phyloP scores from a whole-genome alignment of 2,113 vertebrate species.

The Epinephelus cyanopodus region DNA sequence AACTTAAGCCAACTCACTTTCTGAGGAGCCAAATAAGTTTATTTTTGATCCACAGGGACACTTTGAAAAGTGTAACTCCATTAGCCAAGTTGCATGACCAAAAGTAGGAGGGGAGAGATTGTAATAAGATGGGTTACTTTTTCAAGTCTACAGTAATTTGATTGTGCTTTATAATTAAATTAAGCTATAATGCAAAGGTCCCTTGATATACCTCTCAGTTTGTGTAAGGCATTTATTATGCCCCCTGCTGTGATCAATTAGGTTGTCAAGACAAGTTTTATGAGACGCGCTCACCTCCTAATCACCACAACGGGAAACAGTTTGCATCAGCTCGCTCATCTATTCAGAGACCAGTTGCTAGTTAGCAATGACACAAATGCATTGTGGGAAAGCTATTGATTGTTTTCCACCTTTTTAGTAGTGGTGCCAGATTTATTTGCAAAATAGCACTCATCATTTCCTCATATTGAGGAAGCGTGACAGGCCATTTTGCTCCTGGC shows the following conservation, averaged over 20 bases:
- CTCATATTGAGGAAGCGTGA: constrained; percentile 73
- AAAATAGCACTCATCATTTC: constrained; percentile 78
- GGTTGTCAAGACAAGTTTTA: constrained; percentile 80
- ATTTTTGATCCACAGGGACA: constrained; percentile 24
- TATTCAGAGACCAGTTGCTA: constrained; percentile 55
- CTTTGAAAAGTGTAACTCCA: constrained; percentile 34
- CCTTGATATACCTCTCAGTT: constrained; percentile 67
- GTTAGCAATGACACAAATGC: constrained; percentile 68
- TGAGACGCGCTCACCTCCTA: constrained; percentile 72
- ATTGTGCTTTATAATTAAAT: constrained; percentile 78
- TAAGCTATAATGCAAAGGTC: constrained; percentile 69
- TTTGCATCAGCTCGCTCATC: constrained; percentile 65
- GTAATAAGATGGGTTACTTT: constrained; percentile 60
- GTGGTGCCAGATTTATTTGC: constrained; percentile 75
- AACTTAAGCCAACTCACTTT: constrained; percentile 4
- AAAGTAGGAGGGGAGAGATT: constrained; percentile 32
- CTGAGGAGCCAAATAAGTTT: constrained; percentile 13
- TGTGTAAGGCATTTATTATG: constrained; percentile 74
- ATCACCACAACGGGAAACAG: constrained; percentile 70
- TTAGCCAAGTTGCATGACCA: constrained; percentile 37
- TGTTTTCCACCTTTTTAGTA: constrained; percentile 63
- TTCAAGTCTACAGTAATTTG: constrained; percentile 63
- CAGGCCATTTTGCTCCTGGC: constrained; percentile 81
- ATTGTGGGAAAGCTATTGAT: constrained; percentile 71
- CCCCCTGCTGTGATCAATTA: constrained; percentile 81